These are phyloP conservation scores for Oopsacas minuta DNA, from an alignment of 37 sponge, comb jelly and placozoan genomes.

Conservation along the genomic window DNA sequence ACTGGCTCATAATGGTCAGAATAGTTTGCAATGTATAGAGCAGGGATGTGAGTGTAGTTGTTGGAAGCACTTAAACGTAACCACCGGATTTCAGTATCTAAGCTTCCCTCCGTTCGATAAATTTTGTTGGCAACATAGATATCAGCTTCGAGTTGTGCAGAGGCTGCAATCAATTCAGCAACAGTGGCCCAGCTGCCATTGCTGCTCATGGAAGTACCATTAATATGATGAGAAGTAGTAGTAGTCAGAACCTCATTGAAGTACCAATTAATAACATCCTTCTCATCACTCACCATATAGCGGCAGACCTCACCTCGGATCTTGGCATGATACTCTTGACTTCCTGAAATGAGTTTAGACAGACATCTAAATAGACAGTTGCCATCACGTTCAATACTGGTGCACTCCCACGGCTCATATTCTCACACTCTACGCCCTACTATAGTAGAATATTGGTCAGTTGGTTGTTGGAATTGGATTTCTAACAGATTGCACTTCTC, in stretches of 20 bases:
- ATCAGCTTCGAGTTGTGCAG: neutral
- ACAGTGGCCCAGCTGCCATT: neutral
- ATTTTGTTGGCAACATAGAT: neutral
- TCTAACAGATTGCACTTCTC: constrained; percentile 13
- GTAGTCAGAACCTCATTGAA: neutral
- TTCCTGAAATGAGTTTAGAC: neutral
- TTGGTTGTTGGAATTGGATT: constrained; percentile 13
- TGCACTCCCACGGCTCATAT: neutral
- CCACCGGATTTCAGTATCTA: neutral
- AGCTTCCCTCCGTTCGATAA: neutral
- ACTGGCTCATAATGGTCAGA: neutral
- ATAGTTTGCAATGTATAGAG: neutral
- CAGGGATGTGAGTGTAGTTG: neutral
- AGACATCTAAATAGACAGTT: neutral
- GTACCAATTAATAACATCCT: neutral
- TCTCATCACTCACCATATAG: neutral
- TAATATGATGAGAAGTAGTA: neutral
- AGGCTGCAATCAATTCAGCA: neutral
- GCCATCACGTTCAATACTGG: neutral
- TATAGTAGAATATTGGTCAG: constrained; percentile 10
- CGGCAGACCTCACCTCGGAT: neutral
- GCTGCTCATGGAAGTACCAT: neutral
- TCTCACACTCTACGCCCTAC: neutral
- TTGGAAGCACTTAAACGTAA: neutral
- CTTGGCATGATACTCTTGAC: neutral